Evolutionary conservation across 2,797 vertebrate genomes (phyloP).

Genomic region (Chromobotia macracanthus): DNA sequence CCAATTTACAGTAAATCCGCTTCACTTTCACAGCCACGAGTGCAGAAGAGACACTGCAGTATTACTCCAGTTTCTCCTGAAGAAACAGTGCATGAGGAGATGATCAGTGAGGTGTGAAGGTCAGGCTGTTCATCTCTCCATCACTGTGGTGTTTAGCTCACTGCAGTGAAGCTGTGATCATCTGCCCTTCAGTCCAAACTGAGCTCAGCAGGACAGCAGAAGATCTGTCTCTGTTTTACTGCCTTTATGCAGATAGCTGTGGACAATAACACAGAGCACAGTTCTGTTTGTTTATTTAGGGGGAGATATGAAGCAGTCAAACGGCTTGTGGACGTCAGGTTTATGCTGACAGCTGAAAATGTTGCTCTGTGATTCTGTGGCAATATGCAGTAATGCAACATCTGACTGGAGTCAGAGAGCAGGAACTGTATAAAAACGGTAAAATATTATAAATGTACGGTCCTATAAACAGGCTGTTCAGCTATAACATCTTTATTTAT

Average conservation of each 20-base stretch:
- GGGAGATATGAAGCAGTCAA: not conserved
- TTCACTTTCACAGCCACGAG: not conserved
- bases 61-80: not conserved
- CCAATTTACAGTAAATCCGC: not conserved
- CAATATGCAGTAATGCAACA: not conserved
- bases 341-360: not conserved
- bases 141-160: not conserved
- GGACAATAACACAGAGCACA: slow-evolving; percentile 1
- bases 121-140: not conserved
- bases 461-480: too few relatives aligned
- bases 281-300: not conserved
- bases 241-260: slow-evolving; percentile 36
- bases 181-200: slow-evolving; percentile 14
- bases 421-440: too few relatives aligned
- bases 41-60: not conserved
- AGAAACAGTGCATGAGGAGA: not conserved
- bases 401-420: slow-evolving; percentile 1
- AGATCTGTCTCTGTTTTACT: slow-evolving; percentile 10
- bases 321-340: not conserved
- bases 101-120: not conserved
- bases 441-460: too few relatives aligned
- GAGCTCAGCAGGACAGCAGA: slow-evolving; percentile 23
- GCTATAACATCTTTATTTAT: too few relatives aligned
- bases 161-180: slow-evolving; percentile 19
- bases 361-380: slow-evolving; percentile 5